Conservation (phyloP, 2,797 vertebrate genomes). For the Heliangelus exortis region DNA sequence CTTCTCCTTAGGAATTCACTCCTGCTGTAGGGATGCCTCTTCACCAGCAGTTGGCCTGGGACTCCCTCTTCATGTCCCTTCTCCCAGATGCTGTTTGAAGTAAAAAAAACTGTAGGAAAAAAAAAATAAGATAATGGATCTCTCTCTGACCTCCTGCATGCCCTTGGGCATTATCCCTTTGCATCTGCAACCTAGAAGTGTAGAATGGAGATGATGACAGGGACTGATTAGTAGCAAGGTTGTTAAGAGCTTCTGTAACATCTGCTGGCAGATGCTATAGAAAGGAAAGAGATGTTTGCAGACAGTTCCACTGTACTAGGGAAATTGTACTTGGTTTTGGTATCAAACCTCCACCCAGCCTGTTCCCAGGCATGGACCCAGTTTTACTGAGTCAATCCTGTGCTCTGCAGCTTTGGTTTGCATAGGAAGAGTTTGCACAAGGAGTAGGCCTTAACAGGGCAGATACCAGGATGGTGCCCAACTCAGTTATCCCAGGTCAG, state of each 20-base stretch:
- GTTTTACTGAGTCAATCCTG: background rate
- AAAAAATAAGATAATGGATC: background rate
- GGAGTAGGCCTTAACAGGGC: background rate
- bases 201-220: background rate
- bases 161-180: background rate
- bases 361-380: background rate
- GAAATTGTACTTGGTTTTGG: background rate
- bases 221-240: background rate
- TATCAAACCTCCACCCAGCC: rapidly evolving
- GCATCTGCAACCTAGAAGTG: background rate
- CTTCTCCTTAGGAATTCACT: background rate
- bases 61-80: background rate
- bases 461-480: background rate
- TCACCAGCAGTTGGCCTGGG: background rate
- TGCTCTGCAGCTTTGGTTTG: background rate
- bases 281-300: background rate
- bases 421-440: background rate
- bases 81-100: background rate
- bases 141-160: background rate
- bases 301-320: background rate
- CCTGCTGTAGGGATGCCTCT: background rate
- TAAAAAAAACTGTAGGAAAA: background rate
- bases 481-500: background rate
- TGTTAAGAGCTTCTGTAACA: background rate
- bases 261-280: background rate